phyloP scores from a whole-genome alignment of 1,140 invertebrate species.

The Tribolium castaneum region DNA sequence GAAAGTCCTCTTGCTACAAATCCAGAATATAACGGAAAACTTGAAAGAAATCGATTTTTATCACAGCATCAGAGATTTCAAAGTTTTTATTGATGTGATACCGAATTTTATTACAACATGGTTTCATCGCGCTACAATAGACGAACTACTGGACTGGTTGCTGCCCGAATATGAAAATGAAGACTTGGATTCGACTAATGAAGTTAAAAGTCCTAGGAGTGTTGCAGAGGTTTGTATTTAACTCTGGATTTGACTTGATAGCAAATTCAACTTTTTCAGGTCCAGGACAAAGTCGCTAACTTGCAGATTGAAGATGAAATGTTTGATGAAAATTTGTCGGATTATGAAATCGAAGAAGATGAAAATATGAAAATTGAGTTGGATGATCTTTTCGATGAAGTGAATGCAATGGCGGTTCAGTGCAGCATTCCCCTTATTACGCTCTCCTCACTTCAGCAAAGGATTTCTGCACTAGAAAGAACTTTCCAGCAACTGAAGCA shows the following conservation, averaged over 20 bases:
- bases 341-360: conserved; percentile 22
- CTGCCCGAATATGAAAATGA: conserved; percentile 31
- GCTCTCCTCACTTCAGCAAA: neutral
- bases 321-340: neutral
- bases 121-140: conserved; percentile 47
- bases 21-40: neutral
- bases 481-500: neutral
- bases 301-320: neutral
- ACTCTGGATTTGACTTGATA: too few species aligned
- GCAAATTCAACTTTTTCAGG: too few species aligned
- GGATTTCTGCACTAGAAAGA: neutral
- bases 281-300: neutral
- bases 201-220: too few species aligned
- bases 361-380: conserved; percentile 14
- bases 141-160: conserved; percentile 53
- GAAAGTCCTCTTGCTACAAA: conserved; percentile 11
- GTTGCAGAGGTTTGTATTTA: too few species aligned
- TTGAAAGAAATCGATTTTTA: conserved; percentile 37
- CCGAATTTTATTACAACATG: conserved; percentile 48
- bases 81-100: conserved; percentile 45
- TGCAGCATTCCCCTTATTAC: neutral
- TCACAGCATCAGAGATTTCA: conserved; percentile 45
- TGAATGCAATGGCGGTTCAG: neutral
- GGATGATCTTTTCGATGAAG: conserved; percentile 38
- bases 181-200: too few species aligned